Evolutionary conservation across 2,888 invertebrate genomes (phyloP), one percentile per base, ranked within the genome.

Genomic region (Stenolophus ochropezus): DNA sequence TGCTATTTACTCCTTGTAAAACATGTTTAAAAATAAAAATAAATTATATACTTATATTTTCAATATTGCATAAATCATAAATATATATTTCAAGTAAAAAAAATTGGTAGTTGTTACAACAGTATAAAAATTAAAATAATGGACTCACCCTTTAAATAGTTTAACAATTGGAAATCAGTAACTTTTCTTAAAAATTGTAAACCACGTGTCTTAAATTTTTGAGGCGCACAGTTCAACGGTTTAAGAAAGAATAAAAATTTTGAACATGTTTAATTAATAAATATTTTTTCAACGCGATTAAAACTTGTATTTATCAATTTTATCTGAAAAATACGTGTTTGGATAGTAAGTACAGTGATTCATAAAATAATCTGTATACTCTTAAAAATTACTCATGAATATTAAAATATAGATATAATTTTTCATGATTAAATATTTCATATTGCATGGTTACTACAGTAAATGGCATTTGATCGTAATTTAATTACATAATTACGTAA

Each of bases 401-500:
- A n/a, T n/a, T n/a, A n/a, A n/a, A n/a, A n/a, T n/a, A n/a, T n/a
- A n/a, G n/a, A n/a, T n/a, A n/a, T n/a, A n/a, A n/a, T n/a, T n/a
- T n/a, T n/a, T n/a, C n/a, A n/a, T n/a, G n/a, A n/a, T n/a, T n/a
- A n/a, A n/a, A n/a, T n/a, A n/a, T n/a, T n/a, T n/a, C n/a, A n/a
- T n/a, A n/a, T n/a, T n/a, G n/a, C n/a, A n/a, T n/a, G n/a, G n/a
- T n/a, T 33, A 33, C 33, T 33, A 33, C 33, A 33, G 8, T n/a
- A n/a, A n/a, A n/a, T n/a, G n/a, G 33, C 33, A 42, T 42, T 42
- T 42, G n/a, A n/a, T n/a, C n/a, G n/a, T n/a, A 42, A 42, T 42
- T 42, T 42, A 42, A 61, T 61, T 61, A 61, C 61, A 25, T 23
- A 61, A 61, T 51, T 16, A 51, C n/a, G 61, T n/a, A 61, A 58